phyloP scores from a whole-genome alignment of 2,888 invertebrate genomes.

The Molorchus minor region DNA sequence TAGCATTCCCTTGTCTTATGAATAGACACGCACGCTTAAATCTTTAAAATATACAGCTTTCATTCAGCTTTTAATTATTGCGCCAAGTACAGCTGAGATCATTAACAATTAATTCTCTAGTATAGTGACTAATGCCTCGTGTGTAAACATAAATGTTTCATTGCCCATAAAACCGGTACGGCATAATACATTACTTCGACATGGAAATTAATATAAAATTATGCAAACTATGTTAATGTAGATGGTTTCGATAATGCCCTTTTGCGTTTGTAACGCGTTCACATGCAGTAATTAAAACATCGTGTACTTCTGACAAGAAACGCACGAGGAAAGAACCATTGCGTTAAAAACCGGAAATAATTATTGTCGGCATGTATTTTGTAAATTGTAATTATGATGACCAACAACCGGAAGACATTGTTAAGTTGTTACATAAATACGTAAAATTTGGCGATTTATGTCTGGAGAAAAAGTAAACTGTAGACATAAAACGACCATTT shows the following conservation, averaged over 20 bases:
- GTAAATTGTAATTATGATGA: constrained; percentile 10
- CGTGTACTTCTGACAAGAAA: constrained; percentile 26
- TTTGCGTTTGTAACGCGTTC: constrained; percentile 17
- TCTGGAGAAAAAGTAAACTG: too few relatives aligned
- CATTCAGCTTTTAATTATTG: neutral
- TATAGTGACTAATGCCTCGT: constrained; percentile 12
- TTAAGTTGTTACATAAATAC: too few relatives aligned
- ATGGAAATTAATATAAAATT: constrained; percentile 31
- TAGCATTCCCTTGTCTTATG: neutral
- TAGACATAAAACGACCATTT: too few relatives aligned
- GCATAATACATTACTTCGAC: constrained; percentile 21
- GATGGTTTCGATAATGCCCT: constrained; percentile 31
- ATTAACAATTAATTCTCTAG: constrained; percentile 19
- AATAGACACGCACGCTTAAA: neutral
- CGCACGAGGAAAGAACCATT: constrained; percentile 11
- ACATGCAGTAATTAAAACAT: constrained; percentile 19
- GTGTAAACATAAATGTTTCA: constrained; percentile 20
- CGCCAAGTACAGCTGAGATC: neutral
- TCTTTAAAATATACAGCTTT: neutral
- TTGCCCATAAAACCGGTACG: constrained; percentile 15
- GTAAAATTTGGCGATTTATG: too few relatives aligned
- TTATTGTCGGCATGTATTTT: constrained; percentile 7
- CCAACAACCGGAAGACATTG: too few relatives aligned
- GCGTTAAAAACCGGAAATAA: constrained; percentile 14
- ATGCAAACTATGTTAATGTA: constrained; percentile 28